Evolutionary conservation across 1,140 invertebrate genomes (phyloP), one percentile per base, ranked within the genome.

Genomic region (Cataglyphis hispanica): DNA sequence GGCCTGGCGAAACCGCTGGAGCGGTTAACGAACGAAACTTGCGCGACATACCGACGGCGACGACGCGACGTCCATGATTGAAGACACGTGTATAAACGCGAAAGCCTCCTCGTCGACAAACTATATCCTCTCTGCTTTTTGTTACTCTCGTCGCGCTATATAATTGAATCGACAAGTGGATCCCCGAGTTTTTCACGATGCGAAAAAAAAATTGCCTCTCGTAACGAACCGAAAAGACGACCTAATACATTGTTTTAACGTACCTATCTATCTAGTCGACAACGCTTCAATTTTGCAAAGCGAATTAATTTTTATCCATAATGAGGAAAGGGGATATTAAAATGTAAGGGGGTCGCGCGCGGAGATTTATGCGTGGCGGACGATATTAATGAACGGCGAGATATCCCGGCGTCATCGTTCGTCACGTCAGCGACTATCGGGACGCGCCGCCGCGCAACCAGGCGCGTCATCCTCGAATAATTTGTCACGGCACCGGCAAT

Each of bases 381-480:
- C 64, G 75, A 81, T 85, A 84, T 61, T 84, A 85, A 87, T 84
- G 83, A 87, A 87, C 74, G 83, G 77, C 80, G 61, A 87, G 70
- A 76, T 77, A 86, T 85, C 16, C 69, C 40, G 84, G 53, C 84
- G 69, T 85, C 72, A 86, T 86, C 74, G 84, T 85, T 87, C 81
- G 84, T 85, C 70, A 85, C 83, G 86, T 85, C 70, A 76, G 77
- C 78, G 70, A 72, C 60, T 84, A 84, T 85, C 86, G 86, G 76
- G 50, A 85, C 76, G 56, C 74, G 80, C 74, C 70, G 43, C 81
- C 81, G 56, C 60, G 69, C 56, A 43, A 64, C 37, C 56, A n/a
- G 76, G 40, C 87, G 67, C 74, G 87, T 89, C 88, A 89, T 84
- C 53, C 87, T 89, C 85, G 72, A 89, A 84, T 89, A 89, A 89